Conservation (phyloP, 1,140 invertebrate genomes). For the Drosophila takahashii region DNA sequence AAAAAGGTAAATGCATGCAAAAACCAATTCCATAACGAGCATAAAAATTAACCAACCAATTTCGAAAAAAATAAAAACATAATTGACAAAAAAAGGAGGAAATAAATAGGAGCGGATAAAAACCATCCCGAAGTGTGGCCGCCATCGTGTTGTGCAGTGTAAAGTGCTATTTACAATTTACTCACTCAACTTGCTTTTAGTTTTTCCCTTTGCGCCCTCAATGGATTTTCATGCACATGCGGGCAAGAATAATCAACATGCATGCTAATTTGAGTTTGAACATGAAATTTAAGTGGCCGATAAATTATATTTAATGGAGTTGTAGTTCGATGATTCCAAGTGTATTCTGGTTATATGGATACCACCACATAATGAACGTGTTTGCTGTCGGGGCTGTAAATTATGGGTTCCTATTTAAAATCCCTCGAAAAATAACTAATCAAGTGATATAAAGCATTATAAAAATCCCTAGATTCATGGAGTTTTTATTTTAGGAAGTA, state of each 20-base stretch:
- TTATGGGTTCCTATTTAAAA: background rate
- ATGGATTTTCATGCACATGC: slow-evolving; percentile 41
- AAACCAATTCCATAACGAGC: slow-evolving; percentile 60
- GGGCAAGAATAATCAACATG: slow-evolving; percentile 49
- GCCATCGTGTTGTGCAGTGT: slow-evolving; percentile 12
- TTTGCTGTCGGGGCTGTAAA: background rate
- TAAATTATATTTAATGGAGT: slow-evolving; percentile 57
- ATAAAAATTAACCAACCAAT: slow-evolving; percentile 62
- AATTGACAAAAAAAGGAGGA: slow-evolving; percentile 19
- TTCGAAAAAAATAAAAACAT: too few relatives aligned
- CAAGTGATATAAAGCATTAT: too few relatives aligned
- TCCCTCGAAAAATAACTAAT: background rate
- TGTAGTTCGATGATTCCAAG: slow-evolving; percentile 12
- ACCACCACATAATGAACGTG: background rate
- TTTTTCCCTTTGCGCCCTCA: slow-evolving; percentile 26
- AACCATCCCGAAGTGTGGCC: background rate
- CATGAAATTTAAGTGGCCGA: slow-evolving; percentile 61
- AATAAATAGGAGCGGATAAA: slow-evolving; percentile 7
- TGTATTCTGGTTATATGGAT: background rate
- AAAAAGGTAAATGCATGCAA: slow-evolving; percentile 60
- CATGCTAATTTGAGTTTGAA: slow-evolving; percentile 60
- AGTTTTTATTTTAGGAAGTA: background rate
- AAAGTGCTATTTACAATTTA: slow-evolving; percentile 54
- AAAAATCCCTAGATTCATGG: background rate
- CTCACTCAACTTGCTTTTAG: slow-evolving; percentile 49